phyloP scores from a whole-genome alignment of 2,888 invertebrate genomes.

The Melanotus villosus region DNA sequence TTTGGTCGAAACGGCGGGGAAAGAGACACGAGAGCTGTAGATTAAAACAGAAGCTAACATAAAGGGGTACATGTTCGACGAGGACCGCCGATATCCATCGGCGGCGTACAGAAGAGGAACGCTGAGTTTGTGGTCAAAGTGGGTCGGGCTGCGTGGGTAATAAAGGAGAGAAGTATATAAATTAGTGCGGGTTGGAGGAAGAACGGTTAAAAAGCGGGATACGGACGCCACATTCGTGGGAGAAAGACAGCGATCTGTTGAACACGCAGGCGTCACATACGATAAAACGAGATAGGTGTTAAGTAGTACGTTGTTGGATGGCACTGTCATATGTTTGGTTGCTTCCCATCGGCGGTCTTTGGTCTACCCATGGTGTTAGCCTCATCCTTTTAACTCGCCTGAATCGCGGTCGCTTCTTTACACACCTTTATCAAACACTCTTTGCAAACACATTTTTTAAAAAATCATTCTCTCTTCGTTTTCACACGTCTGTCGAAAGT shows the following conservation, averaged over 20 bases:
- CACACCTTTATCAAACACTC: slow-evolving; percentile 47
- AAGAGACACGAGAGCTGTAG: slow-evolving; percentile 63
- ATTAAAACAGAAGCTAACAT: slow-evolving; percentile 68
- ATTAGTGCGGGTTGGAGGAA: slow-evolving; percentile 70
- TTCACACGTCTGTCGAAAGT: neutral
- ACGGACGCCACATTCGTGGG: slow-evolving; percentile 67
- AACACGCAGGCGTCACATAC: slow-evolving; percentile 67
- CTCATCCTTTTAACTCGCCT: slow-evolving; percentile 57
- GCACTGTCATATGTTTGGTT: slow-evolving; percentile 64
- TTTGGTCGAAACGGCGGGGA: slow-evolving; percentile 51
- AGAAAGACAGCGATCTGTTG: slow-evolving; percentile 68
- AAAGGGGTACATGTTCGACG: slow-evolving; percentile 66
- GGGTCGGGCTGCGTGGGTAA: slow-evolving; percentile 79
- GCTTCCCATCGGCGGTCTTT: slow-evolving; percentile 62
- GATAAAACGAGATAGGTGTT: slow-evolving; percentile 58
- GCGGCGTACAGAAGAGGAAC: slow-evolving; percentile 72
- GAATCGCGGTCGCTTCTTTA: slow-evolving; percentile 48
- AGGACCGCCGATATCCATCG: slow-evolving; percentile 67
- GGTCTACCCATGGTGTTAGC: slow-evolving; percentile 61
- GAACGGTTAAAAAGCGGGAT: slow-evolving; percentile 66
- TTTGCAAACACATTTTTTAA: slow-evolving; percentile 42
- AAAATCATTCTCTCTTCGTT: slow-evolving; percentile 2
- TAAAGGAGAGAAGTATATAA: slow-evolving; percentile 78
- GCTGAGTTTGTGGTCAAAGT: slow-evolving; percentile 78
- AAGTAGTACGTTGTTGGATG: slow-evolving; percentile 48